Conservation (phyloP, 2,888 invertebrate species). For the Amphipyra tragopoginis region DNA sequence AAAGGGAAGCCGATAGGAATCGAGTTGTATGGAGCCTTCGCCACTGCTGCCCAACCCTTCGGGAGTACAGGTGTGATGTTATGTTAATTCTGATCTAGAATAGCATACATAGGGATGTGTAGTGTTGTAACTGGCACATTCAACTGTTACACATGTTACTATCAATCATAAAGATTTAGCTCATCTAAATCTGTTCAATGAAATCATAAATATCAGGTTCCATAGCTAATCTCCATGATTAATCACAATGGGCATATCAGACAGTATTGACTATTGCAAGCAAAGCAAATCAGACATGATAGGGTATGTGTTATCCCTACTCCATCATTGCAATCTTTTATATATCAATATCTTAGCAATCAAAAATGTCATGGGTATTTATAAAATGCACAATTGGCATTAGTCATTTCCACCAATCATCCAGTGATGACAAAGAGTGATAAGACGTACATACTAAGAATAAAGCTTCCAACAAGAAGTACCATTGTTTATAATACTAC, state of each 20-base stretch:
- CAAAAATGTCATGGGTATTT: constrained; percentile 5
- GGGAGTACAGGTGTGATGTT: no score
- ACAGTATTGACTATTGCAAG: constrained; percentile 1
- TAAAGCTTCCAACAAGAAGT: no score
- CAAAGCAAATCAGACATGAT: neutral
- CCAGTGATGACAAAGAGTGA: no score
- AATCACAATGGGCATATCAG: constrained; percentile 21
- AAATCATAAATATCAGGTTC: constrained; percentile 12
- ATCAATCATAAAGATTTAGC: constrained; percentile 39
- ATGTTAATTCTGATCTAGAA: neutral
- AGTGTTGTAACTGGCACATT: constrained; percentile 19
- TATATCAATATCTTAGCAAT: constrained; percentile 30
- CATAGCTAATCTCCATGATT: constrained; percentile 29
- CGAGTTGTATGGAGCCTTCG: no score
- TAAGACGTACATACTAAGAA: no score
- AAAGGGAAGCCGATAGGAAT: no score
- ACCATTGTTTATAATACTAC: no score
- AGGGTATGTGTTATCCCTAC: constrained; percentile 9
- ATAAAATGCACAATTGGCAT: neutral
- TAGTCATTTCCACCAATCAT: neutral
- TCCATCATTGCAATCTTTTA: constrained; percentile 44
- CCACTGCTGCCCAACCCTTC: no score
- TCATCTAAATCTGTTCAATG: constrained; percentile 23
- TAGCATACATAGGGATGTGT: neutral
- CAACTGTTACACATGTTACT: constrained; percentile 18